A percentile compares a stretch with the other conserved stretches of the same genome.
These are phyloP conservation scores for Uria aalge DNA, from an alignment of 2,113 vertebrate genomes.

Conservation along the genomic window DNA sequence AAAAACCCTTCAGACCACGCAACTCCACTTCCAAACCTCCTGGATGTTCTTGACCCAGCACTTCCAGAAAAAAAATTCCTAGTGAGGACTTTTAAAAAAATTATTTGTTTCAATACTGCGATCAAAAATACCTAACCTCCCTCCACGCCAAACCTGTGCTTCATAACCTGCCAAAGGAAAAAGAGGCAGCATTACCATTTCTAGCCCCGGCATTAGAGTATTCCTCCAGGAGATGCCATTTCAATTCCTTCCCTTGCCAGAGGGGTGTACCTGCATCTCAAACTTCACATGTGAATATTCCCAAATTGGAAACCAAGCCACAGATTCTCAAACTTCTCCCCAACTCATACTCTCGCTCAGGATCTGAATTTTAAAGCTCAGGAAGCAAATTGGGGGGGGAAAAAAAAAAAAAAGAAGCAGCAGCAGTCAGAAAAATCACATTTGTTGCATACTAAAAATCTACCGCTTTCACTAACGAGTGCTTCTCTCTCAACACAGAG, in stretches of 20 bases:
- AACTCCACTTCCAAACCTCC: neutral
- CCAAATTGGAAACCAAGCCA: neutral
- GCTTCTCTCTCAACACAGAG: neutral
- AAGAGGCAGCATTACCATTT: neutral
- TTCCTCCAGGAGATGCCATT: neutral
- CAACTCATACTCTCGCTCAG: neutral
- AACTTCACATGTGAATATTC: neutral
- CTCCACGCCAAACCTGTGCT: accelerated
- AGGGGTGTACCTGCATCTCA: neutral
- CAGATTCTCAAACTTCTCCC: neutral
- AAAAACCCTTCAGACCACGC: neutral
- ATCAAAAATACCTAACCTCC: neutral
- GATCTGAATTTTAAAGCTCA: neutral
- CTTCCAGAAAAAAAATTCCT: neutral
- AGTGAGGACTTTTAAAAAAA: neutral
- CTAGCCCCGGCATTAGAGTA: neutral
- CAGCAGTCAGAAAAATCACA: neutral
- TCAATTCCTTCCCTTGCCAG: neutral
- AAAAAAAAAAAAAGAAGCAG: neutral
- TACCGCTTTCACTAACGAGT: neutral
- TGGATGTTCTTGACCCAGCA: neutral
- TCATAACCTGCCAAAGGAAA: neutral
- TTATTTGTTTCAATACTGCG: neutral
- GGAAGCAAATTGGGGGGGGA: accelerated
- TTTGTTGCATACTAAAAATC: neutral